These are phyloP conservation scores for Pelodiscus sinensis DNA, from an alignment of 2,113 vertebrate species.

Conservation along the genomic window DNA sequence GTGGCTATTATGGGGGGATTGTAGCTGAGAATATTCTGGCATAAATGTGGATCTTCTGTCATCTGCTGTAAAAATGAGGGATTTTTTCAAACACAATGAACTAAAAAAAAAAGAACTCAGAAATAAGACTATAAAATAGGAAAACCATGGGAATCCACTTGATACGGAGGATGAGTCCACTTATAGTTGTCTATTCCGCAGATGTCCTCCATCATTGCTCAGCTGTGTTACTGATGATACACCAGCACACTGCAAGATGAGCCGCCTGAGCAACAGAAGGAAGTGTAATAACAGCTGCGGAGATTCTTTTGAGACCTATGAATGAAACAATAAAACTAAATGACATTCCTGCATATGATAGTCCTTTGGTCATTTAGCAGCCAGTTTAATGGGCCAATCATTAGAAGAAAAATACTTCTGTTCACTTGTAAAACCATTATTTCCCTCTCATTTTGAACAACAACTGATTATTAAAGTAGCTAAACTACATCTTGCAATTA, in stretches of 20 bases:
- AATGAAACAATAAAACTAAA: slow-evolving; percentile 5
- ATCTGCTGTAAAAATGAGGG: not conserved
- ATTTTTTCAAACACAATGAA: not conserved
- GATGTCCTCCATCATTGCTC: not conserved
- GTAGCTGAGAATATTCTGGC: not conserved
- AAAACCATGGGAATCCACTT: not conserved
- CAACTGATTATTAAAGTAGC: not conserved
- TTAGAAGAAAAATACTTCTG: not conserved
- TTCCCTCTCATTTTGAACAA: not conserved
- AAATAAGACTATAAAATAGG: not conserved
- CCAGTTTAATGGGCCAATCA: not conserved
- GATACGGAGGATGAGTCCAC: not conserved
- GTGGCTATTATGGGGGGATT: not conserved
- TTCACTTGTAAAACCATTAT: not conserved
- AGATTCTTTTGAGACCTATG: not conserved
- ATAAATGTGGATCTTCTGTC: not conserved
- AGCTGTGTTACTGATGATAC: not conserved
- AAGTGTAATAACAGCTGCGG: not conserved
- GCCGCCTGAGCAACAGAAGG: not conserved
- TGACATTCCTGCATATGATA: not conserved
- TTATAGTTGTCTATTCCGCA: not conserved
- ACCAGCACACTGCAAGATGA: not conserved
- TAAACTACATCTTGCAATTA: not conserved
- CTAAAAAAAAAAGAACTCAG: not conserved
- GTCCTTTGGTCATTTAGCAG: not conserved